Evolutionary conservation across 2,113 vertebrate genomes (phyloP).

Genomic region (Myrmecophaga tridactyla): DNA sequence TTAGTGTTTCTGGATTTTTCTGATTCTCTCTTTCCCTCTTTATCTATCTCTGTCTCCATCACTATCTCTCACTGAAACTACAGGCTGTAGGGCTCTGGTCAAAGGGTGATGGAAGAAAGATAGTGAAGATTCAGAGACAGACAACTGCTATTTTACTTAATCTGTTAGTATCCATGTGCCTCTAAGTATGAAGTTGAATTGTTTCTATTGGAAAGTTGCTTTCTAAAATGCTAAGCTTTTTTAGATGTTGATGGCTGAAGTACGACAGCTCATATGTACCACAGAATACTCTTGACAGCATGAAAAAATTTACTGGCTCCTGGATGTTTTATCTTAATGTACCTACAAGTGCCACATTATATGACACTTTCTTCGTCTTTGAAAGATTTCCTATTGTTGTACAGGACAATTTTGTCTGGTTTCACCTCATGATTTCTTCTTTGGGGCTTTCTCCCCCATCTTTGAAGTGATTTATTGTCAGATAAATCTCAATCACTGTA

Average conservation of each 20-base stretch:
- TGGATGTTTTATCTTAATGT: conserved; percentile 67
- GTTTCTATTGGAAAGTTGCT: conserved; percentile 63
- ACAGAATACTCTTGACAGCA: conserved; percentile 61
- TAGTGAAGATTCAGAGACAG: conserved; percentile 21
- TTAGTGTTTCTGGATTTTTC: neutral
- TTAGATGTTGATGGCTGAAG: conserved; percentile 64
- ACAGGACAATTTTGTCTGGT: conserved; percentile 6
- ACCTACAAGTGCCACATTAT: conserved; percentile 57
- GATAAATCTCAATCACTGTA: neutral
- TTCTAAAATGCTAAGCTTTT: conserved; percentile 66
- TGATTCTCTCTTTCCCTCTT: neutral
- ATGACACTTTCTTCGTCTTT: conserved; percentile 39
- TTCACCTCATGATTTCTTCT: conserved; percentile 41
- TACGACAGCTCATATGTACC: conserved; percentile 65
- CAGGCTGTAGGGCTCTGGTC: neutral
- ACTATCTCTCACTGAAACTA: neutral
- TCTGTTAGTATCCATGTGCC: conserved; percentile 51
- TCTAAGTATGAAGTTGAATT: conserved; percentile 55
- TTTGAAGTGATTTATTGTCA: conserved; percentile 43
- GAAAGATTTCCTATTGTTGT: conserved; percentile 54
- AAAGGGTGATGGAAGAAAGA: neutral
- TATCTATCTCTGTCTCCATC: neutral
- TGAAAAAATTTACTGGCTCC: conserved; percentile 68
- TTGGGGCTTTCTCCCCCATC: neutral
- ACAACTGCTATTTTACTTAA: conserved; percentile 54